Percentiles rank a stretch among this genome's conserved stretches.
These are phyloP conservation scores for Eumerus sabulonum DNA, from an alignment of 2,888 invertebrate species.

Conservation along the genomic window DNA sequence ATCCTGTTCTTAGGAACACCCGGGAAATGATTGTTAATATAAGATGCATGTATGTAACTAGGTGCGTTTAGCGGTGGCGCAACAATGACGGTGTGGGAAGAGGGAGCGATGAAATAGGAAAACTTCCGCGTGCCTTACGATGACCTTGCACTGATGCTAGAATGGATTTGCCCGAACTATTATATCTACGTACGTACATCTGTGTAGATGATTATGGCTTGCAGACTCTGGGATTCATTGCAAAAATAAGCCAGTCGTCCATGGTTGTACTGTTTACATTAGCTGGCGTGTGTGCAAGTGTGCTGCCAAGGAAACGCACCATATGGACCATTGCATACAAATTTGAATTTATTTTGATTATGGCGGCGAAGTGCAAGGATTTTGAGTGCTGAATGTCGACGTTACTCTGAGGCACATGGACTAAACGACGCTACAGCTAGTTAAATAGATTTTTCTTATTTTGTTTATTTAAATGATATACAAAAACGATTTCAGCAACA, in stretches of 20 bases:
- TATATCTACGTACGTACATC: not conserved
- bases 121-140: not conserved
- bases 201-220: not conserved
- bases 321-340: constrained; percentile 19
- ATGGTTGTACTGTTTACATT: constrained; percentile 8
- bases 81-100: not conserved
- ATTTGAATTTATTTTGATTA: constrained; percentile 20
- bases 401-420: no score
- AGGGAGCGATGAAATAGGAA: not conserved
- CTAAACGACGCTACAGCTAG: no score
- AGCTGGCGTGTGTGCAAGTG: not conserved
- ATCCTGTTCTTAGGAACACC: not conserved
- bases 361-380: not conserved
- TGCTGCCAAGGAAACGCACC: constrained; percentile 8
- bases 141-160: constrained; percentile 11
- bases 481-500: no score
- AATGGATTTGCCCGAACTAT: not conserved
- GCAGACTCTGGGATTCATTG: not conserved
- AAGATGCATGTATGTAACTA: constrained; percentile 6
- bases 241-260: constrained; percentile 2
- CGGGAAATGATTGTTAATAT: constrained; percentile 1
- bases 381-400: not conserved
- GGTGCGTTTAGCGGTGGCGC: not conserved
- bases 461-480: no score
- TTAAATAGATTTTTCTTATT: no score